phyloP scores from a whole-genome alignment of 1,140 invertebrate species.

The Idris sp. region DNA sequence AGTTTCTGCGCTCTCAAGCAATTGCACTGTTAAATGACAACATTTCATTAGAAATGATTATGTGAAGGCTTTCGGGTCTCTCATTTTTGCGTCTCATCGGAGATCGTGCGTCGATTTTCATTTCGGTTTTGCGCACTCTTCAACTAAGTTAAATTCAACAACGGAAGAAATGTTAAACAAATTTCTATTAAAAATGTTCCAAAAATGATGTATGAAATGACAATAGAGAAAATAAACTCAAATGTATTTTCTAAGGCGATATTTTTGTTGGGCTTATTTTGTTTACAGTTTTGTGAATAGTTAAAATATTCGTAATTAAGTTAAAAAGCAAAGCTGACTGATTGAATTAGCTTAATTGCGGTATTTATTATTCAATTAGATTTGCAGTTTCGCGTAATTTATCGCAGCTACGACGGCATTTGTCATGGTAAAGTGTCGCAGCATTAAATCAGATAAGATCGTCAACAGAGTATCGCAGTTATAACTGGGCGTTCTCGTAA shows the following conservation, averaged over 20 bases:
- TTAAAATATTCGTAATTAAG: no score
- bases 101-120: slow-evolving; percentile 31
- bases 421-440: slow-evolving; percentile 39
- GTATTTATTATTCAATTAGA: slow-evolving; percentile 55
- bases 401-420: slow-evolving; percentile 24
- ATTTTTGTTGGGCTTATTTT: no score
- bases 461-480: slow-evolving; percentile 24
- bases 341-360: slow-evolving; percentile 47
- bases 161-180: no score
- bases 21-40: slow-evolving; percentile 74
- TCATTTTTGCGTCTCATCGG: slow-evolving; percentile 18
- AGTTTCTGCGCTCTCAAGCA: slow-evolving; percentile 73
- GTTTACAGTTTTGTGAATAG: no score
- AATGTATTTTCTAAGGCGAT: no score
- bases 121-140: slow-evolving; percentile 12
- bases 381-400: slow-evolving; percentile 34
- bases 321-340: slow-evolving; percentile 9
- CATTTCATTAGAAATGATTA: slow-evolving; percentile 78
- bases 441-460: slow-evolving; percentile 36
- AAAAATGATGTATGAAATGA: no score
- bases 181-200: no score
- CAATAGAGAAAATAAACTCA: no score
- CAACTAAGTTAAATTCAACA: no score
- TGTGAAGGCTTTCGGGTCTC: slow-evolving; percentile 53
- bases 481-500: slow-evolving; percentile 48